Conservation (phyloP, 2,797 vertebrate species). For the Poeciliopsis gracilis region DNA sequence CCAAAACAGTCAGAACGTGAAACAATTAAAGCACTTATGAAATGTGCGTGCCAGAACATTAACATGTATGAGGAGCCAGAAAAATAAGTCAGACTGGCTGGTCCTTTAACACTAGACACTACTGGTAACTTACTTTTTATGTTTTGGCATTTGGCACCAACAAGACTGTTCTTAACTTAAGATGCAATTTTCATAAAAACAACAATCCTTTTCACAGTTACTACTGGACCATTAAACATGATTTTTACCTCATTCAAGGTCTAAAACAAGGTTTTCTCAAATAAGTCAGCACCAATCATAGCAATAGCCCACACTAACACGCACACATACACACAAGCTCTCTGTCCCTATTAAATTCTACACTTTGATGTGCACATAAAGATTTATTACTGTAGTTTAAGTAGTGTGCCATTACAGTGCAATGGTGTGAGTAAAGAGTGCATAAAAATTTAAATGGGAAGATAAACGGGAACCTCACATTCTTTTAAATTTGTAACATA, state of each 20-base stretch:
- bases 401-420: slow-evolving; percentile 2
- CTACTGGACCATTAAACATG: neutral
- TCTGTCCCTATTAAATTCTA: neutral
- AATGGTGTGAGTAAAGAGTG: neutral
- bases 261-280: slow-evolving; percentile 10
- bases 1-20: slow-evolving; percentile 22
- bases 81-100: slow-evolving; percentile 1
- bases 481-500: neutral
- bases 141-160: slow-evolving; percentile 28
- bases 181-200: neutral
- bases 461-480: neutral
- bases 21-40: slow-evolving; percentile 17
- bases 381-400: neutral
- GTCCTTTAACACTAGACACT: neutral
- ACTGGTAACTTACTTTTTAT: slow-evolving; percentile 3
- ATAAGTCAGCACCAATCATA: slow-evolving; percentile 2
- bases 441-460: neutral
- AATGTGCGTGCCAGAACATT: slow-evolving; percentile 2
- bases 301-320: neutral
- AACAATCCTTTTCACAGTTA: slow-evolving; percentile 13
- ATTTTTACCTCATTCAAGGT: slow-evolving; percentile 1
- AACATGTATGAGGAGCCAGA: slow-evolving; percentile 11
- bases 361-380: neutral
- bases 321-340: neutral
- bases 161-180: neutral